A percentile compares a stretch with the other conserved stretches of the same genome.
Conservation (phyloP, 2,888 invertebrate genomes). For the Epistrophella euchroma region DNA sequence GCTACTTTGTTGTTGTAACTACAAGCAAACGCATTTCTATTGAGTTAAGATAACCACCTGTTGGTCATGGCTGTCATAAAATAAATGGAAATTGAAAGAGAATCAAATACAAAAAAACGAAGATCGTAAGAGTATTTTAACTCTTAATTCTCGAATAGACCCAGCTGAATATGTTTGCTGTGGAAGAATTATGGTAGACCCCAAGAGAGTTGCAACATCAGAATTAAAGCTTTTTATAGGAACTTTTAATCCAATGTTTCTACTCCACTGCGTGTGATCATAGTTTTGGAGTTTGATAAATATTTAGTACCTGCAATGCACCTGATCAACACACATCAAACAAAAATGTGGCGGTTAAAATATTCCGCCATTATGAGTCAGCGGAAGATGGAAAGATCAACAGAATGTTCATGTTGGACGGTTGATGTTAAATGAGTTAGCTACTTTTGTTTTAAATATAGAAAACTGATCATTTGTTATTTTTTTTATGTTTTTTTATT, state of each 20-base stretch:
- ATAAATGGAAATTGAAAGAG: conserved; percentile 29
- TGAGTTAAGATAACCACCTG: conserved; percentile 27
- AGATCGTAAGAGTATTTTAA: not conserved
- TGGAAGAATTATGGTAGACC: conserved; percentile 52
- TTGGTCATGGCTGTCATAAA: not conserved
- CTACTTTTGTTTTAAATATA: conserved; percentile 43
- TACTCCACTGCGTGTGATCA: conserved; percentile 1
- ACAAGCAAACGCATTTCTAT: conserved; percentile 65
- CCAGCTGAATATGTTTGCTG: conserved; percentile 65
- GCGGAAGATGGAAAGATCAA: conserved; percentile 24
- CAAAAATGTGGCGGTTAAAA: not conserved
- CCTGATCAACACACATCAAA: conserved; percentile 50
- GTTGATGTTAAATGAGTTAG: conserved; percentile 38
- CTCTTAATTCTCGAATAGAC: conserved; percentile 43
- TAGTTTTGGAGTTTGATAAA: not conserved
- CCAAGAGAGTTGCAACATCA: conserved; percentile 50
- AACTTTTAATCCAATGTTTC: conserved; percentile 49
- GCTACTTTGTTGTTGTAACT: conserved; percentile 36
- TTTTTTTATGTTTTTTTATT: not conserved
- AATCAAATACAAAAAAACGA: not conserved
- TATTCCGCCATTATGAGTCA: not conserved
- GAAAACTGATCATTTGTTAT: conserved; percentile 41
- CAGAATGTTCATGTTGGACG: conserved; percentile 34
- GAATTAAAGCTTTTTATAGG: conserved; percentile 70
- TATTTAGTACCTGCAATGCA: conserved; percentile 50